A percentile compares a stretch with the other conserved stretches of the same genome.
phyloP scores from a whole-genome alignment of 1,140 invertebrate species.

The Phthorimaea operculella region DNA sequence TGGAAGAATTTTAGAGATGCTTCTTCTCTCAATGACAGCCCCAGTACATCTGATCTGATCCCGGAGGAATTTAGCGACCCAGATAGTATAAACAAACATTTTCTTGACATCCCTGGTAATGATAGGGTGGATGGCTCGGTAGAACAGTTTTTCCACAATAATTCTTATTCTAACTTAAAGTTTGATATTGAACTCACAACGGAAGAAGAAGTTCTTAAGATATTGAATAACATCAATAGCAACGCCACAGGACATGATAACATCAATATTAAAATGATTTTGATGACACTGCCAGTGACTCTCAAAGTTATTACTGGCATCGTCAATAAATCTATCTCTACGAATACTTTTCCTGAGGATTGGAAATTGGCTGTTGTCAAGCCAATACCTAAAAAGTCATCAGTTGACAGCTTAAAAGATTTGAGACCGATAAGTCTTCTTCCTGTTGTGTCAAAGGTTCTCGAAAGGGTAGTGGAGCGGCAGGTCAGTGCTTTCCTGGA shows the following conservation, averaged over 20 bases:
- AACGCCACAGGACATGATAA: not conserved
- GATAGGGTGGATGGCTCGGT: not conserved
- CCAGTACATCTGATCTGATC: not conserved
- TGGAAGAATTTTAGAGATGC: not conserved
- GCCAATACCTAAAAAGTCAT: not conserved
- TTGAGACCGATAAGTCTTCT: constrained; percentile 3
- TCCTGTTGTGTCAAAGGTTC: not conserved
- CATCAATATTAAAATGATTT: constrained; percentile 1
- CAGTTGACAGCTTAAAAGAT: not conserved
- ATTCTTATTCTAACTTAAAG: not conserved
- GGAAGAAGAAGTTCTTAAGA: not conserved
- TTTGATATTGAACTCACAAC: not conserved
- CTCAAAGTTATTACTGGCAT: constrained; percentile 1
- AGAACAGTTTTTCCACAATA: not conserved
- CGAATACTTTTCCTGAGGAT: not conserved
- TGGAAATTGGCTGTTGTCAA: constrained; percentile 3
- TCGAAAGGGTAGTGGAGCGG: not conserved
- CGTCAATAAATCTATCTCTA: constrained; percentile 1
- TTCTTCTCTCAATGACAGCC: not conserved
- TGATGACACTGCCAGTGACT: not conserved
- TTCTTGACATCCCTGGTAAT: not conserved
- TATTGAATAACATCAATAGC: not conserved
- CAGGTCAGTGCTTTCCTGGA: not conserved
- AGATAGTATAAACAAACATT: constrained; percentile 3
- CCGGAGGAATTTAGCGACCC: constrained; percentile 2